Percentiles rank a stretch among this genome's conserved stretches.
Conservation (phyloP, 2,888 invertebrate genomes). For the Drosophila peninsularis region DNA sequence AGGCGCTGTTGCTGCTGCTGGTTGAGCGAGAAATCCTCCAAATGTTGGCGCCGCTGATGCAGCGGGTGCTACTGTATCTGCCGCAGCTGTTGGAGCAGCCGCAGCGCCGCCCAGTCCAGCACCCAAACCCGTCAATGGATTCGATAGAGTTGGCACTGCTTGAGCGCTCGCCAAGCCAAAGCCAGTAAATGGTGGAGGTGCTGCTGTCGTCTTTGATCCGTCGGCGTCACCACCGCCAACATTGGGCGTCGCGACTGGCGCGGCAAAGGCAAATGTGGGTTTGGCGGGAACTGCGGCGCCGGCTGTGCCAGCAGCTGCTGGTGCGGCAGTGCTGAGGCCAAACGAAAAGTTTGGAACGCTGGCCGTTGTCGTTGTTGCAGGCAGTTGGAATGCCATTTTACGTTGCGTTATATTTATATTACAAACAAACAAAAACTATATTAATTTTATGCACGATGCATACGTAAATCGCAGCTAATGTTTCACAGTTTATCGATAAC, state of each 20-base stretch:
- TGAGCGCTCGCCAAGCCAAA: constrained; percentile 52
- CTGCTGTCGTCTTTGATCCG: constrained; percentile 34
- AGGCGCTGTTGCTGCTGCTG: constrained; percentile 30
- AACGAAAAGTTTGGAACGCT: constrained; percentile 56
- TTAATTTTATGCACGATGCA: constrained; percentile 18
- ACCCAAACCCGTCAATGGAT: constrained; percentile 34
- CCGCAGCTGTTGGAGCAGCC: constrained; percentile 27
- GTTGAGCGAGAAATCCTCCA: constrained; percentile 58
- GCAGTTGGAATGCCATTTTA: constrained; percentile 67
- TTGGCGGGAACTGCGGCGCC: constrained; percentile 56
- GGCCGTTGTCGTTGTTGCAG: constrained; percentile 70
- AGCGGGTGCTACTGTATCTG: constrained; percentile 27
- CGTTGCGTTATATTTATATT: background rate
- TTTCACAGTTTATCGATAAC: constrained; percentile 21
- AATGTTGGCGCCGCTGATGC: constrained; percentile 48
- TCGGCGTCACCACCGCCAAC: constrained; percentile 79
- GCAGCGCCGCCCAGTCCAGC: constrained; percentile 25
- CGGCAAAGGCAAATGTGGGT: constrained; percentile 58
- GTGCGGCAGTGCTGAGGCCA: constrained; percentile 53
- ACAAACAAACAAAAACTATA: background rate
- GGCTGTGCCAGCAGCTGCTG: constrained; percentile 25
- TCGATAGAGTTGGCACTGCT: constrained; percentile 22
- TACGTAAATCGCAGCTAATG: constrained; percentile 15
- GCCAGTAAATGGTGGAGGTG: constrained; percentile 62
- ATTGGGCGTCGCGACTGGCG: constrained; percentile 27